A percentile compares a stretch with the other conserved stretches of the same genome.
These are phyloP conservation scores for Coryphaenoides rupestris DNA, from an alignment of 2,113 vertebrate species.

Conservation along the genomic window DNA sequence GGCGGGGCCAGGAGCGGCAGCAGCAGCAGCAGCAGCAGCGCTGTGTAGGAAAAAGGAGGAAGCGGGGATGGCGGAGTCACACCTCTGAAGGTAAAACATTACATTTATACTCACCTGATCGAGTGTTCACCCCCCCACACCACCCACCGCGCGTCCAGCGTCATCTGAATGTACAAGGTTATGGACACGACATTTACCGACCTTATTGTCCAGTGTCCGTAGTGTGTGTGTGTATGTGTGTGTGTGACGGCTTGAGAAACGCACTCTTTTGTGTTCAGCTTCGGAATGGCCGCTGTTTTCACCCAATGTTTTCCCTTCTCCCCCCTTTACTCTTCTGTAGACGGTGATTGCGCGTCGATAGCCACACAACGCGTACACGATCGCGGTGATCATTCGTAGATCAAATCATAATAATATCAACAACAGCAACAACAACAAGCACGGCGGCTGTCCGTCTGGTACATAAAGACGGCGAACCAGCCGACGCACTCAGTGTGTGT, in stretches of 20 bases:
- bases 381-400: no score
- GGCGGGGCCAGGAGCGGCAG: slow-evolving; percentile 42
- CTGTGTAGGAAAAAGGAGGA: slow-evolving; percentile 78
- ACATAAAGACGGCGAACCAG: no score
- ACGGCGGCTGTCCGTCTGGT: no score
- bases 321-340: slow-evolving; percentile 28
- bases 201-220: background rate
- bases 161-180: background rate
- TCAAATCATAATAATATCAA: no score
- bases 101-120: slow-evolving; percentile 46
- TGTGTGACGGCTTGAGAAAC: slow-evolving; percentile 50
- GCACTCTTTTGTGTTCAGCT: slow-evolving; percentile 79
- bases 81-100: slow-evolving; percentile 77
- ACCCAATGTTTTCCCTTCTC: slow-evolving; percentile 49
- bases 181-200: background rate
- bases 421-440: no score
- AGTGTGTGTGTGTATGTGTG: slow-evolving; percentile 29
- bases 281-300: slow-evolving; percentile 80
- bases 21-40: no score
- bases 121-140: background rate
- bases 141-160: background rate
- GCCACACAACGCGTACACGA: no score
- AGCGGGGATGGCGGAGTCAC: slow-evolving; percentile 79
- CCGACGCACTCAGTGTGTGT: no score
- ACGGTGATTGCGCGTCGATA: no score